A percentile compares a stretch with the other conserved stretches of the same genome.
Evolutionary conservation across 2,113 vertebrate species (phyloP).

Genomic region (Aldabrachelys gigantea): DNA sequence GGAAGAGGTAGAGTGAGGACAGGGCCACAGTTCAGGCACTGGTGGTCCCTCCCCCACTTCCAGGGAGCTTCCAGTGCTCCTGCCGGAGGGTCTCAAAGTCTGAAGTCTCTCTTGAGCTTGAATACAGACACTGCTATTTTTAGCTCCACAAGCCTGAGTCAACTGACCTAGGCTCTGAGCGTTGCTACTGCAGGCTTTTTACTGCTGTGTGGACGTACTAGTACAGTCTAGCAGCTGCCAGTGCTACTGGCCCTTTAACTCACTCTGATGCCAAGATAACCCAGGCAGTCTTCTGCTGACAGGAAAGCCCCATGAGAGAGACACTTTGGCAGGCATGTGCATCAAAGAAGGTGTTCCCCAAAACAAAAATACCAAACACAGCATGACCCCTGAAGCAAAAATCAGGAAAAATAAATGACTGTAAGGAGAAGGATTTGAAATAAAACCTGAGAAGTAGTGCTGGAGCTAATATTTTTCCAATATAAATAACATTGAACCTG

Average conservation of each 20-base stretch:
- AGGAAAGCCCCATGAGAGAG: neutral
- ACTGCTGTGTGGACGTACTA: neutral
- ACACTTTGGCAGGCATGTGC: neutral
- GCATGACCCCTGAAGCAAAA: neutral
- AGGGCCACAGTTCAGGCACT: no score
- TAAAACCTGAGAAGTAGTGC: neutral
- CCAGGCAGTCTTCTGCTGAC: neutral
- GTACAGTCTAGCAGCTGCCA: neutral
- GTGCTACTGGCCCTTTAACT: neutral
- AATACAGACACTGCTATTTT: neutral
- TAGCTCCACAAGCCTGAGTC: neutral
- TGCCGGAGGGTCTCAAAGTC: neutral
- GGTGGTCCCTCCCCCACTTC: no score
- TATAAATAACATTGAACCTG: neutral
- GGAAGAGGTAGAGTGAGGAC: no score
- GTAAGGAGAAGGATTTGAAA: neutral
- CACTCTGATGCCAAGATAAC: neutral
- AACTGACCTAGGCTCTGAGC: neutral
- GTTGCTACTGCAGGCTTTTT: neutral
- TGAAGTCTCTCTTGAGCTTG: neutral
- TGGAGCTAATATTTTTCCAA: neutral
- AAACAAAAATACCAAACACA: neutral
- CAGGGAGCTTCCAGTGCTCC: no score
- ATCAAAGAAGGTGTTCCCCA: neutral
- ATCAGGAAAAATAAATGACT: neutral